phyloP scores from a whole-genome alignment of 2,888 invertebrate species.

The Plutella xylostella region DNA sequence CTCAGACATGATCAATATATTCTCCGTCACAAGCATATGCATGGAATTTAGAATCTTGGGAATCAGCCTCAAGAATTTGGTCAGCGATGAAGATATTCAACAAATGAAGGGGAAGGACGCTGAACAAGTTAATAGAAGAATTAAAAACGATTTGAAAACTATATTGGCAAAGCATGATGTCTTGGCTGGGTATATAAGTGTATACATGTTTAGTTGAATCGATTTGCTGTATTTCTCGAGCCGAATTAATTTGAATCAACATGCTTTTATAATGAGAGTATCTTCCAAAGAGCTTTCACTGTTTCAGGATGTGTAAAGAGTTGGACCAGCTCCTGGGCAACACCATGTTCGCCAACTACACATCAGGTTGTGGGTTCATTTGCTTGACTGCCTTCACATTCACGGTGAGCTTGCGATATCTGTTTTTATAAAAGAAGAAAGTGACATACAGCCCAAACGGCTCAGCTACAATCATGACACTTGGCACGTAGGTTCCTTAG shows the following conservation, averaged over 20 bases:
- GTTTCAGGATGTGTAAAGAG: slow-evolving; percentile 38
- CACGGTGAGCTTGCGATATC: slow-evolving; percentile 43
- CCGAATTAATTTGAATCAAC: not conserved
- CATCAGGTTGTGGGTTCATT: slow-evolving; percentile 47
- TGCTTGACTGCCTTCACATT: slow-evolving; percentile 52
- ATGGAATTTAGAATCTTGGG: slow-evolving; percentile 48
- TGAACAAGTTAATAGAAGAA: slow-evolving; percentile 20
- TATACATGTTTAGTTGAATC: slow-evolving; percentile 6
- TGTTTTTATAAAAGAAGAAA: too few species aligned
- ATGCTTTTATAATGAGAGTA: not conserved
- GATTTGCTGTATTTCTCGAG: not conserved
- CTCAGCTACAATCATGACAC: too few species aligned
- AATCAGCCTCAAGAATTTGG: slow-evolving; percentile 28
- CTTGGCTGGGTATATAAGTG: slow-evolving; percentile 31
- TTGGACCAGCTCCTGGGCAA: slow-evolving; percentile 40
- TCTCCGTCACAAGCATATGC: slow-evolving; percentile 29
- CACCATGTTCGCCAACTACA: slow-evolving; percentile 42
- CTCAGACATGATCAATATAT: slow-evolving; percentile 37
- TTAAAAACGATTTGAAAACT: slow-evolving; percentile 31
- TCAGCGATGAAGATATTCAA: slow-evolving; percentile 28
- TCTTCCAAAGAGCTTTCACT: not conserved
- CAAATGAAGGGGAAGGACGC: slow-evolving; percentile 21
- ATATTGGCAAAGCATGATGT: slow-evolving; percentile 37
- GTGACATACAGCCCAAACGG: too few species aligned
- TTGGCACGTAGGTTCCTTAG: too few species aligned